phyloP scores from a whole-genome alignment of 2,888 invertebrate species.

The Neoascia interrupta region DNA sequence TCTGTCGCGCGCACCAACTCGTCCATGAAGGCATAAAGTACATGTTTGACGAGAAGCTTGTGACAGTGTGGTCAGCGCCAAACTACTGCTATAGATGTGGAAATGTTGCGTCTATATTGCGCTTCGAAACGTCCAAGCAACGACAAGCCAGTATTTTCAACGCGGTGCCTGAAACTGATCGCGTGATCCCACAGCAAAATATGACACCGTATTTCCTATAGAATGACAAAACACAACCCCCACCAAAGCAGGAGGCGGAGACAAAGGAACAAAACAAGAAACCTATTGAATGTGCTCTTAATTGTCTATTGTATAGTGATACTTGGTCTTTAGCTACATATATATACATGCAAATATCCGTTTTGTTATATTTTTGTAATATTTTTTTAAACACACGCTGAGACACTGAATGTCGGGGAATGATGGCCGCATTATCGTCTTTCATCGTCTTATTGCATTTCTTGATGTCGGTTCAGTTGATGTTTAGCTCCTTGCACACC shows the following conservation, averaged over 20 bases:
- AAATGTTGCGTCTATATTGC: conserved; percentile 97
- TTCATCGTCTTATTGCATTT: neutral
- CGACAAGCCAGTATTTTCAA: conserved; percentile 92
- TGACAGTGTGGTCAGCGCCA: conserved; percentile 99
- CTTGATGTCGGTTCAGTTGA: neutral
- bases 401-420: neutral
- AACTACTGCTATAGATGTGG: conserved; percentile 99
- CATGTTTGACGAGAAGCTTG: conserved; percentile 97
- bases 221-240: neutral
- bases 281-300: conserved; percentile 52
- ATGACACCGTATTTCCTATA: conserved; percentile 98
- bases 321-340: conserved; percentile 48
- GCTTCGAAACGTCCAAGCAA: conserved; percentile 89
- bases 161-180: conserved; percentile 96
- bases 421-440: neutral
- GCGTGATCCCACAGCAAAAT: conserved; percentile 94
- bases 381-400: conserved; percentile 14
- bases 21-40: conserved; percentile 99
- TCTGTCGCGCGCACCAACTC: conserved; percentile 98
- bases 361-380: conserved; percentile 45
- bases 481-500: too few relatives aligned
- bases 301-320: conserved; percentile 53
- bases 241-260: neutral
- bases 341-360: conserved; percentile 29
- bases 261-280: conserved; percentile 12